Conservation (phyloP, 2,888 invertebrate genomes). For the Limnephilus rhombicus region DNA sequence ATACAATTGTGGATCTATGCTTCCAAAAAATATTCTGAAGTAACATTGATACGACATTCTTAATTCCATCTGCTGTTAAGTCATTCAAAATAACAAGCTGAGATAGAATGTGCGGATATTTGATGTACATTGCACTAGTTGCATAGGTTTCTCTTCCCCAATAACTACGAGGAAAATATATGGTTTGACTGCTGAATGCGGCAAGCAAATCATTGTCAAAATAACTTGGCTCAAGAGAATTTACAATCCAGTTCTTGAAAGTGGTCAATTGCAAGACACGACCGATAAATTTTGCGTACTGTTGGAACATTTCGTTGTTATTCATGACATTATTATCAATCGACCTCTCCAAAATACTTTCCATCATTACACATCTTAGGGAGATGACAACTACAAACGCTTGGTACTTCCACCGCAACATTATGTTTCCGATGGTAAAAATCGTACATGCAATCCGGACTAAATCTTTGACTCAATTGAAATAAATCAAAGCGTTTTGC, state of each 20-base stretch:
- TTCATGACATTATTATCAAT: neutral
- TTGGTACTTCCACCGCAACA: neutral
- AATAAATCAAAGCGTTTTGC: neutral
- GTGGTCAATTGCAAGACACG: neutral
- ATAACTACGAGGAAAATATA: neutral
- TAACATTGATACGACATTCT: neutral
- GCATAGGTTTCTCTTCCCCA: slow-evolving; percentile 12
- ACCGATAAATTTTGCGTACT: neutral
- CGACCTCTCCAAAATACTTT: neutral
- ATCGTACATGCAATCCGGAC: neutral
- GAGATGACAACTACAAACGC: neutral
- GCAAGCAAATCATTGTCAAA: slow-evolving; percentile 45
- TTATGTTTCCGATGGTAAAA: neutral
- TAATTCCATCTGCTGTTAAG: slow-evolving; percentile 14
- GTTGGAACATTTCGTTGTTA: neutral
- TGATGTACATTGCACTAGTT: neutral
- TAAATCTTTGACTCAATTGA: neutral
- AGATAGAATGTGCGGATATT: neutral
- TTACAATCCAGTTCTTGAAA: slow-evolving; percentile 19
- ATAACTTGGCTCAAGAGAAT: neutral
- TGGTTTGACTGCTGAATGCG: neutral
- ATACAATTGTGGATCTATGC: slow-evolving; percentile 4
- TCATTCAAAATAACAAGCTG: slow-evolving; percentile 24
- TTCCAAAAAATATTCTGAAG: slow-evolving; percentile 23
- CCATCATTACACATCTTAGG: neutral